Base-by-base conservation (phyloP, 2,113 vertebrate genomes). In the Petrocephalus microphthalmus region DNA sequence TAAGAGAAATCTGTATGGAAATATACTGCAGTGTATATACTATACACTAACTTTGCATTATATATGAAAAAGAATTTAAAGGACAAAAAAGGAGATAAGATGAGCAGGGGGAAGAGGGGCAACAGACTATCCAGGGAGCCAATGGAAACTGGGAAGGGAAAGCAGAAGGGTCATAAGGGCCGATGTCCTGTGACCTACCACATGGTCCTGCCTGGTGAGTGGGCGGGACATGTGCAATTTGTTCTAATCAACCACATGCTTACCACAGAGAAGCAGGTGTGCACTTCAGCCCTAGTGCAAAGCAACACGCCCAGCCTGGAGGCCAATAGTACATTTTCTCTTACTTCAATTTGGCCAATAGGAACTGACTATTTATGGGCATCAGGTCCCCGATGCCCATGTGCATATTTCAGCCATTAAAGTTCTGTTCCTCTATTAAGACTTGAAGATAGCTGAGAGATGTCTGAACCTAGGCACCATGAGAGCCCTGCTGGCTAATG, bases 191-290 rank as follows among this genome's bases (percentile, higher is more conserved):
- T 85, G 84, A 85, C 51, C 84, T 85, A 85, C 33, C 52, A 33
- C 84, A 85, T 25, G 52, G 52, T 33, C 7, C 51, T 0, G 15
- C 84, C 33, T 25, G 33, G 52, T 33, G 17, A 85, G 52, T 85
- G 52, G 84, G 84, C 51, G 84, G 84, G 84, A 53, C n/a, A 17
- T 56, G 84, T 54, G 52, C 83, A 84, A 49, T 52, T 52, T 84
- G 83, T 52, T 84, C 83, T 49, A 84, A 52, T 85, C 25, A 54
- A n/a, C 52, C 22, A 2, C 49, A 85, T 25, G 51, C 47, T 84
- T 84, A 47, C 84, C 84, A 85, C 52, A 54, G 84, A 5, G 49
- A 53, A 56, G 52, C 47, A 33, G 37, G 83, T 85, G 83, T 85
- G 51, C 81, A n/a, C 51, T 85, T 13, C 83, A 85, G 83, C 51